Evolutionary conservation across 1,140 invertebrate genomes (phyloP).

Genomic region (Leptinotarsa lineolata): DNA sequence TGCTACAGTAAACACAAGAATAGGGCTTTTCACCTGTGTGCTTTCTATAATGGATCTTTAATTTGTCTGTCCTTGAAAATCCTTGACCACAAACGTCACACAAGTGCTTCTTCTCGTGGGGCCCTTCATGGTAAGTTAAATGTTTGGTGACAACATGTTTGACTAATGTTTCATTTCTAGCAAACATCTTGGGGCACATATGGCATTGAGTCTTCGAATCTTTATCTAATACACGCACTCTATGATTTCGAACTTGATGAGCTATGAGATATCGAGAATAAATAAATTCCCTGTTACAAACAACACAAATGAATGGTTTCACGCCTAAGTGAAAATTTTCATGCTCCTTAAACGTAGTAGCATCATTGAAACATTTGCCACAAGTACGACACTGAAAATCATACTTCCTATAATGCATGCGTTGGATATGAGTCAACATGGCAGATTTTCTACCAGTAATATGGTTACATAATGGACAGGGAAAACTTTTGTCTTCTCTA

Average conservation of each 20-base stretch:
- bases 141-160: constrained; percentile 61
- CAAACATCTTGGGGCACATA: constrained; percentile 57
- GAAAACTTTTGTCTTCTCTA: constrained; percentile 36
- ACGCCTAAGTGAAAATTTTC: constrained; percentile 70
- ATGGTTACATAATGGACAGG: constrained; percentile 46
- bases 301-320: constrained; percentile 66
- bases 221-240: constrained; percentile 46
- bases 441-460: constrained; percentile 40
- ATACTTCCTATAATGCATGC: constrained; percentile 49
- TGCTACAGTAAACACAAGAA: constrained; percentile 60
- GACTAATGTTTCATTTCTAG: constrained; percentile 56
- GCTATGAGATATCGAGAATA: constrained; percentile 59
- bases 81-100: constrained; percentile 63
- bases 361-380: constrained; percentile 58
- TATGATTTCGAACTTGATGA: constrained; percentile 56
- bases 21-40: constrained; percentile 61
- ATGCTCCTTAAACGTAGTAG: constrained; percentile 58
- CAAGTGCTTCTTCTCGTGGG: constrained; percentile 52
- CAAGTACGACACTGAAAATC: constrained; percentile 59
- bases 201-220: constrained; percentile 46
- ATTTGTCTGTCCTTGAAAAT: constrained; percentile 63
- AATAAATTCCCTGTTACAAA: constrained; percentile 66
- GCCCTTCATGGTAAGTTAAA: constrained; percentile 53
- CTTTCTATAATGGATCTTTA: constrained; percentile 65
- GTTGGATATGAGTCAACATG: constrained; percentile 44